Base-by-base conservation (phyloP, 2,797 vertebrate species). In the Spondyliosoma cantharus region DNA sequence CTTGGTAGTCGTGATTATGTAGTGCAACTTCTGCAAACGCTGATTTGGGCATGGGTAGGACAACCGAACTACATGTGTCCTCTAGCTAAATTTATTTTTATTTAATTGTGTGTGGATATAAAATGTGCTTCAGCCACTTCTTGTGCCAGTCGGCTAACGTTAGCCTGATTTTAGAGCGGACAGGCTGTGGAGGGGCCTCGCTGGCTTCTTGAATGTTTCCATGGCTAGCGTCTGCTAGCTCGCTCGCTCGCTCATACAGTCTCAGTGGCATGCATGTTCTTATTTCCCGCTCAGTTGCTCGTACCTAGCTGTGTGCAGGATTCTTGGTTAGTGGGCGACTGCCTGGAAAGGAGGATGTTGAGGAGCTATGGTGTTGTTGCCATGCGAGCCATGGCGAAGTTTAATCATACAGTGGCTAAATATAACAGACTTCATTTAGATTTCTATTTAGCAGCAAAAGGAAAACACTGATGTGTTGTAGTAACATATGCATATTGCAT, bases 221-320 rank as follows among this genome's bases (percentile, higher is more conserved):
- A 3, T 42, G 52, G 85, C 78, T 86, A 87, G 74, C 71, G 22
- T 62, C 14, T 61, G 85, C 84, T 90, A 89, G 82, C 90, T 48
- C 58, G 54, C 71, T 48, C 58, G 54, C 71, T 76, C 87, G 54
- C 71, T 77, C 87, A 68, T 56, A 60, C 73, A 46, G 71, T 71
- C 77, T 71, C 75, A 8, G 80, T 67, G 59, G 83, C 82, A 79
- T 53, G 85, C 74, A 74, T 91, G 90, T 93, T 93, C 82, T 76
- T 91, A 92, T 94, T 94, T 94, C 94, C 94, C 93, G 94, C 94
- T 93, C 93, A 91, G 76, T 91, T 71, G 60, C 85, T 81, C 85
- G n/a, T 45, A 82, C 83, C 71, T 54, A 72, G 82, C 83, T 74
- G 6, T 84, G 66, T 87, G 87, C 74, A 74, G 27, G 81, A 60